Percentiles rank a stretch among this genome's conserved stretches.
phyloP scores from a whole-genome alignment of 2,888 invertebrate genomes.

The Epirrhoe tristata region DNA sequence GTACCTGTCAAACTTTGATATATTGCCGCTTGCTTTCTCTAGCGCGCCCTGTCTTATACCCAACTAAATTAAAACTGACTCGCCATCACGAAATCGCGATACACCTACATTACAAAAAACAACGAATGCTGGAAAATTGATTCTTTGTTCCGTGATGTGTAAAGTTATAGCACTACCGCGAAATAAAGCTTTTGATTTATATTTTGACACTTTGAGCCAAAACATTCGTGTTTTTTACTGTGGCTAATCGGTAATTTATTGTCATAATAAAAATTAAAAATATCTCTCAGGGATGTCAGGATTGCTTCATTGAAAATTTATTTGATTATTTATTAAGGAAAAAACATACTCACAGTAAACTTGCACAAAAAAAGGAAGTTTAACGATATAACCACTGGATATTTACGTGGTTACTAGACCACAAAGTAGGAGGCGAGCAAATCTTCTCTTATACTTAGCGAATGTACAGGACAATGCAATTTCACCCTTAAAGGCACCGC shows the following conservation, averaged over 20 bases:
- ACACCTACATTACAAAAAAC: conserved; percentile 39
- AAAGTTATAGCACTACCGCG: conserved; percentile 70
- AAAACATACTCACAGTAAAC: conserved; percentile 17
- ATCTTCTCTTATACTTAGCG: conserved; percentile 41
- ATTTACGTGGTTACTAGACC: conserved; percentile 53
- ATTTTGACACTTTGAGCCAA: conserved; percentile 76
- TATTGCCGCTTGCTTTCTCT: conserved; percentile 79
- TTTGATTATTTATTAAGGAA: conserved; percentile 24
- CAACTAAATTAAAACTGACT: conserved; percentile 63
- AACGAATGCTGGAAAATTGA: conserved; percentile 67
- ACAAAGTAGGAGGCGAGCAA: conserved; percentile 45
- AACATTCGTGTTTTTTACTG: conserved; percentile 71
- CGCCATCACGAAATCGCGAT: conserved; percentile 60
- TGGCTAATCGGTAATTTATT: conserved; percentile 69
- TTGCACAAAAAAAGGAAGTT: conserved; percentile 14
- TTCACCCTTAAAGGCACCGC: conserved; percentile 48
- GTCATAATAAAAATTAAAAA: conserved; percentile 70
- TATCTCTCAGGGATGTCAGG: conserved; percentile 52
- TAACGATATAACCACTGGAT: conserved; percentile 18
- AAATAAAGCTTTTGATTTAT: conserved; percentile 73
- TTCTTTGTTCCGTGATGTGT: conserved; percentile 73
- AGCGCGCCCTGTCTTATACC: conserved; percentile 79
- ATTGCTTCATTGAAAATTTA: conserved; percentile 40
- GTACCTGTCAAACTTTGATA: conserved; percentile 85
- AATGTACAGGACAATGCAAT: conserved; percentile 29